Evolutionary conservation across 2,797 vertebrate genomes (phyloP), one percentile per base, ranked within the genome.

Genomic region (Hylomyscus alleni): DNA sequence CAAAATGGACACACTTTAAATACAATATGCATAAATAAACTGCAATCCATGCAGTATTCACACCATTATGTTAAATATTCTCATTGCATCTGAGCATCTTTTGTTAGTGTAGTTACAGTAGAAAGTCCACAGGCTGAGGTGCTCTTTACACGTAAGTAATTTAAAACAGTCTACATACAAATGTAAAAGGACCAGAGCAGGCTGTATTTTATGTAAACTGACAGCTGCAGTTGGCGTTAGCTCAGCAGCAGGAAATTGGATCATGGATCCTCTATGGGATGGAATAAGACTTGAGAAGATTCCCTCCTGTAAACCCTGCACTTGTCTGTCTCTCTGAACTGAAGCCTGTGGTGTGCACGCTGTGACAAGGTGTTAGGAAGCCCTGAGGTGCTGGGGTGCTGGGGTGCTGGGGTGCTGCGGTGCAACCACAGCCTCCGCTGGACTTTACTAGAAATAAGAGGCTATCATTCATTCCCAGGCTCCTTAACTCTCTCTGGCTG

Each of bases 231-330:
- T 87, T 47, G 83, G 84, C 96, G 76, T 7, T 3, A 80, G 73
- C 56, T 97, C 89, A 89, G 52, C 83, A 52, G 58, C 78, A 94
- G 96, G 93, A 97, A 96, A 96, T 89, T 90, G 92, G 90, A 75
- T 97, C 96, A 88, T 75, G 56, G 92, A 50, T 96, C 86, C 69
- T 65, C 90, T 91, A 88, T 91, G 96, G 47, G 86, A 89, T 87
- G 0, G 56, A 89, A 52, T 86, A 62, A 60, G 96, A 96, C 96
- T 97, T 94, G 87, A 82, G 81, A 95, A 97, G 87, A 65, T 80
- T 92, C 92, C 93, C 96, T 88, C 44, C 93, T 90, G 58, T 50
- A 37, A 89, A 84, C 50, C 78, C 56, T 87, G 58, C 26, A 15
- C 76, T 86, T 72, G 19, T 95, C 50, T 76, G 12, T 93, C 91